Evolutionary conservation across 2,797 vertebrate species (phyloP).

Genomic region (Tapera naevia): DNA sequence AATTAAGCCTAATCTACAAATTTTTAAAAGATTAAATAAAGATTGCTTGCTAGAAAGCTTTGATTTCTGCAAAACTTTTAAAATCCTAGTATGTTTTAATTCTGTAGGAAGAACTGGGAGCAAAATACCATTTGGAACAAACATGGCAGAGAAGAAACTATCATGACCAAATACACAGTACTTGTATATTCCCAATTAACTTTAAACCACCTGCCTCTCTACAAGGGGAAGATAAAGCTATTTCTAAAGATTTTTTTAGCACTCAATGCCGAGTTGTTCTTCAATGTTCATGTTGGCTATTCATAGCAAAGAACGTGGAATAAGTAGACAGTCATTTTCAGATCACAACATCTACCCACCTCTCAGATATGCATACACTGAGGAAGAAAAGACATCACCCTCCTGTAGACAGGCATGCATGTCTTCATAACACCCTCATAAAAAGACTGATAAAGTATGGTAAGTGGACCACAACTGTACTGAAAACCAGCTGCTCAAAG

Average conservation of each 20-base stretch:
- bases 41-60: not conserved
- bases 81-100: not conserved
- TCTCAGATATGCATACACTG: not conserved
- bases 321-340: not conserved
- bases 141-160: not conserved
- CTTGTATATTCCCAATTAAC: not conserved
- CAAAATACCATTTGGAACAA: not conserved
- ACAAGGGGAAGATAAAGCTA: not conserved
- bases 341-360: not conserved
- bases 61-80: not conserved
- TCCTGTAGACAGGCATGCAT: not conserved
- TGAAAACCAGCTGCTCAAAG: not conserved
- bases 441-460: not conserved
- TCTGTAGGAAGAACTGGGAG: not conserved
- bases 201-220: not conserved
- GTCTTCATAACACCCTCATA: not conserved
- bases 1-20: not conserved
- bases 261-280: not conserved
- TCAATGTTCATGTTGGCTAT: not conserved
- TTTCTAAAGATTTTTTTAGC: not conserved
- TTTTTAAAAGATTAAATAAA: not conserved
- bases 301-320: not conserved
- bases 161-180: not conserved
- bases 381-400: not conserved
- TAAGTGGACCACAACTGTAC: not conserved